These are phyloP conservation scores for Acomys russatus DNA, from an alignment of 2,797 vertebrate genomes.

Conservation along the genomic window DNA sequence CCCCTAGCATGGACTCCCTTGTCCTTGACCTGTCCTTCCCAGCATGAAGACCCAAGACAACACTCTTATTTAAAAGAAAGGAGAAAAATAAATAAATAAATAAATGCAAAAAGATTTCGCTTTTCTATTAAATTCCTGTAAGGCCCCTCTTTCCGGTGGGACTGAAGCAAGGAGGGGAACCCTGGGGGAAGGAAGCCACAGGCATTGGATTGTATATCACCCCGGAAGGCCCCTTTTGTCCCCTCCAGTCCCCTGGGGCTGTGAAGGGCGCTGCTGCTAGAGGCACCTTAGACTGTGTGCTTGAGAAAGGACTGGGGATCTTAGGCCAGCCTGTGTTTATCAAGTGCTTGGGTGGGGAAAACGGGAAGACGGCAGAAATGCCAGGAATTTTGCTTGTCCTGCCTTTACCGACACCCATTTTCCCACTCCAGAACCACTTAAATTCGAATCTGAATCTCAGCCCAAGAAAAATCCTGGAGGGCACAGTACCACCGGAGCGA, in stretches of 20 bases:
- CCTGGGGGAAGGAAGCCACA: not conserved
- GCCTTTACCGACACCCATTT: constrained; percentile 86
- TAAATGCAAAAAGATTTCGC: not conserved
- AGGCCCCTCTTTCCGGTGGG: not conserved
- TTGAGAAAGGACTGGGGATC: not conserved
- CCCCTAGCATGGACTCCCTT: not conserved
- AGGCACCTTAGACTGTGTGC: fast-evolving
- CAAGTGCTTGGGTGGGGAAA: constrained; percentile 61
- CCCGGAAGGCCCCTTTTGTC: not conserved
- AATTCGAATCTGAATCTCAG: constrained; percentile 86
- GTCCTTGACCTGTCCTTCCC: not conserved
- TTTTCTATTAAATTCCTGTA: not conserved
- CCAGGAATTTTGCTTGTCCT: constrained; percentile 89
- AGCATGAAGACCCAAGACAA: not conserved
- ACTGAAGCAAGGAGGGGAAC: not conserved
- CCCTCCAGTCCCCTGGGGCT: fast-evolving
- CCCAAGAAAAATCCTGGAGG: not conserved
- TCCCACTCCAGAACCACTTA: constrained; percentile 90
- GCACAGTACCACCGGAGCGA: constrained; percentile 11
- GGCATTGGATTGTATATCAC: not conserved
- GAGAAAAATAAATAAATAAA: not conserved
- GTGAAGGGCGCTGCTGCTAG: too few relatives aligned
- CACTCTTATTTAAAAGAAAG: not conserved
- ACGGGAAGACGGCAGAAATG: constrained; percentile 84
- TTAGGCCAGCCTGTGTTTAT: not conserved